Conservation (phyloP, 2,797 vertebrate genomes). For the Dromococcyx pavoninus region DNA sequence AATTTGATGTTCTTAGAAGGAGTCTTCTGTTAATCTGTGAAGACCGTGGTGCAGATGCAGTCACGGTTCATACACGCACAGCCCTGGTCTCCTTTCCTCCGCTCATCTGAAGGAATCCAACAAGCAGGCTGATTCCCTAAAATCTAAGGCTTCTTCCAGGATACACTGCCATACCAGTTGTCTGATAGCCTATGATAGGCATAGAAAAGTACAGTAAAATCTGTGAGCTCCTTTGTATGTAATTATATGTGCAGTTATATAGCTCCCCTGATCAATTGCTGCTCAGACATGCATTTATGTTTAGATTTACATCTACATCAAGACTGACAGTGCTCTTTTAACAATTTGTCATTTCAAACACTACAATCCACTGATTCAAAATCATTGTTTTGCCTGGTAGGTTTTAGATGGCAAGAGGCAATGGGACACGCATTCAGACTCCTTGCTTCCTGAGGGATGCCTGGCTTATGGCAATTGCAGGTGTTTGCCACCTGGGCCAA, state of each 20-base stretch:
- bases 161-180: not conserved
- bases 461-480: accelerated
- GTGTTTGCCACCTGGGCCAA: not conserved
- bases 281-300: accelerated
- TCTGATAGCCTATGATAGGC: not conserved
- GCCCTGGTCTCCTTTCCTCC: not conserved
- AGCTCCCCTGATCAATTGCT: accelerated
- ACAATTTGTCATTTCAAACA: not conserved
- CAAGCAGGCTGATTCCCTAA: not conserved
- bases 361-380: not conserved
- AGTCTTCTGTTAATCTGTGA: not conserved
- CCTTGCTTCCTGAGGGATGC: not conserved
- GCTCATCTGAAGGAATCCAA: not conserved
- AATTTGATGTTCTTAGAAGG: not conserved
- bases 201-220: not conserved
- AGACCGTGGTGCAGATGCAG: not conserved
- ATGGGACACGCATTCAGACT: accelerated
- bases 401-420: not conserved
- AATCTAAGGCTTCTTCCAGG: not conserved
- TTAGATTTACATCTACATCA: not conserved
- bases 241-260: not conserved
- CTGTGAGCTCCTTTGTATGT: not conserved
- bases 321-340: not conserved
- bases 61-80: not conserved
- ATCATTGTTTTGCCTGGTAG: not conserved